Conservation (phyloP, 1,140 invertebrate species). For the Brachionus angularis region DNA sequence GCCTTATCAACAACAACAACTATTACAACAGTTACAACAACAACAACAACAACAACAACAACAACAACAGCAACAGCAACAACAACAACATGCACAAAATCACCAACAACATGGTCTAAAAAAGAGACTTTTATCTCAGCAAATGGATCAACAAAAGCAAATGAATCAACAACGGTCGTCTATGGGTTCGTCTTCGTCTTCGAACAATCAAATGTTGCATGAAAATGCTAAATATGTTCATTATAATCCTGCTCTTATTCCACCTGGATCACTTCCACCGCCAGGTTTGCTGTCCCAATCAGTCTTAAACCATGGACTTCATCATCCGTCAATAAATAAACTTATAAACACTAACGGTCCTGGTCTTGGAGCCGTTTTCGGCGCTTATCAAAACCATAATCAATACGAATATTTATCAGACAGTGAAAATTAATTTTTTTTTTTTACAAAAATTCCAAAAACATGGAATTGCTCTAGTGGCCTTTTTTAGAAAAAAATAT, state of each 20-base stretch:
- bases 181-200: too few species aligned
- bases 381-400: neutral
- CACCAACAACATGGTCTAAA: neutral
- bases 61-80: conserved; percentile 9
- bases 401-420: neutral
- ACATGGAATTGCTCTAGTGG: neutral
- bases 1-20: neutral
- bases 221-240: too few species aligned
- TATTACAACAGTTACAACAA: conserved; percentile 7
- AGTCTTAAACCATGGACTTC: too few species aligned
- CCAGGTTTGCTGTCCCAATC: too few species aligned
- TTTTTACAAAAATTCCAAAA: too few species aligned
- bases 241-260: too few species aligned
- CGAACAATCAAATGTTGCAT: too few species aligned
- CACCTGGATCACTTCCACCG: neutral
- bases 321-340: too few species aligned
- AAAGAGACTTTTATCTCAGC: neutral
- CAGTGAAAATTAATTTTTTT: neutral
- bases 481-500: too few species aligned
- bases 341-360: too few species aligned
- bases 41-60: conserved; percentile 4
- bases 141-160: conserved; percentile 7
- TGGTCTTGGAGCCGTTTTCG: neutral
- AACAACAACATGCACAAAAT: conserved; percentile 11
- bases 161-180: neutral